Base-by-base conservation (phyloP, 2,888 invertebrate species). In the Amitus sp. region DNA sequence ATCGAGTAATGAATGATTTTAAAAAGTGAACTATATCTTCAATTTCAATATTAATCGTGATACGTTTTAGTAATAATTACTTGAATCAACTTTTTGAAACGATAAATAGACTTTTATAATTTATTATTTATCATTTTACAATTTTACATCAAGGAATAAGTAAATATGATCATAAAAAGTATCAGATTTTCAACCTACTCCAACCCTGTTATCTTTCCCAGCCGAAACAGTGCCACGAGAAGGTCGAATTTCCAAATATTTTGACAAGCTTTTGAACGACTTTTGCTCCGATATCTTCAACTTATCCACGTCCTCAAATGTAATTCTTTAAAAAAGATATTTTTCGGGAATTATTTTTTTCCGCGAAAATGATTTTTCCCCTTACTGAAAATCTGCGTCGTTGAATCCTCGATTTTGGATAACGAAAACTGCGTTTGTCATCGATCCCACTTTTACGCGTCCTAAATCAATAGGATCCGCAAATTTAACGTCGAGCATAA, bases 361-460 rank as follows among this genome's bases (percentile, higher is more conserved):
- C 15, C 28, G 28, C 6, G 5, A 42, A 23, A 30, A 51, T 15
- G 6, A 9, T 45, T 3, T 6, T 7, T 42, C 19, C 55, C 76
- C 83, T 81, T 72, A 87, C 87, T 82, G 83, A 71, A 80, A 88
- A 74, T 83, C 84, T 55, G 87, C 82, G 55, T 85, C 85, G 68
- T 87, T 86, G 78, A 84, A 85, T 39, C 88, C 88, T 18, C 84
- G 82, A 78, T 89, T 89, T 15, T 83, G 76, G 19, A 89, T 78
- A 42, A 82, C 82, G 79, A 88, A 85, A 33, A 82, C 78, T 49
- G 82, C 76, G 0, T 68, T 73, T 13, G 84, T 80, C 0, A 84
- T 82, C 0, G 84, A 83, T 53, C 85, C 86, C 2, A 88, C 87
- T 82, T 86, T 87, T 1, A 87, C 84, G 50, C 84, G 85, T 47